Conservation (phyloP, 2,888 invertebrate genomes). For the Ormyrus nitidulus region DNA sequence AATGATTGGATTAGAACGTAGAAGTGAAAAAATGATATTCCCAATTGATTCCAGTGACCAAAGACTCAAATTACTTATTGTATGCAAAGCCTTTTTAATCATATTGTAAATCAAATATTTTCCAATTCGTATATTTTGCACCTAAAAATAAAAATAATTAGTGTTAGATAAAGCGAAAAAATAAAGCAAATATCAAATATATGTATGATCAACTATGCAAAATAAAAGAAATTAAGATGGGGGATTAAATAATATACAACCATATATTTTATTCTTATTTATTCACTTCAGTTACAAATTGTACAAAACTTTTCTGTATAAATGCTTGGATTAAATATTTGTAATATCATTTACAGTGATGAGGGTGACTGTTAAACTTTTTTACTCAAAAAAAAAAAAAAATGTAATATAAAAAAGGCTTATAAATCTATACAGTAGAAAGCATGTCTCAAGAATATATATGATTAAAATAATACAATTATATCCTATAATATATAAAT, state of each 20-base stretch:
- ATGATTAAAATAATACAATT: too few relatives aligned
- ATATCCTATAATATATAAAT: background rate
- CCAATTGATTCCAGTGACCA: too few relatives aligned
- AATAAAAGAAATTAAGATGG: background rate
- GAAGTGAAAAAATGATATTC: too few relatives aligned
- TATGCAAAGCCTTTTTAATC: too few relatives aligned
- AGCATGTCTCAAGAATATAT: background rate
- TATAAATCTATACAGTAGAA: conserved; percentile 4
- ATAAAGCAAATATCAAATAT: too few relatives aligned
- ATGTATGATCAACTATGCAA: too few relatives aligned
- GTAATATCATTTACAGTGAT: conserved; percentile 16
- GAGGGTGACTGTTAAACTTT: background rate
- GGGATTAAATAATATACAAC: background rate
- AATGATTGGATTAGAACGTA: too few relatives aligned
- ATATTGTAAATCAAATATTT: too few relatives aligned
- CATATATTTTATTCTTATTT: conserved; percentile 9
- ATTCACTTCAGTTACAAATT: conserved; percentile 28
- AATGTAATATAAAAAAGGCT: conserved; percentile 2
- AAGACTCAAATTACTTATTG: too few relatives aligned
- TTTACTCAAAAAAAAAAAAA: background rate
- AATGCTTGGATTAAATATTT: background rate
- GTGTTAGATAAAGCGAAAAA: too few relatives aligned
- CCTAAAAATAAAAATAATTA: too few relatives aligned
- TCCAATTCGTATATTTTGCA: too few relatives aligned
- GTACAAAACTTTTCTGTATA: conserved; percentile 17